phyloP scores from a whole-genome alignment of 2,888 invertebrate genomes.

The Rosalia funebris region DNA sequence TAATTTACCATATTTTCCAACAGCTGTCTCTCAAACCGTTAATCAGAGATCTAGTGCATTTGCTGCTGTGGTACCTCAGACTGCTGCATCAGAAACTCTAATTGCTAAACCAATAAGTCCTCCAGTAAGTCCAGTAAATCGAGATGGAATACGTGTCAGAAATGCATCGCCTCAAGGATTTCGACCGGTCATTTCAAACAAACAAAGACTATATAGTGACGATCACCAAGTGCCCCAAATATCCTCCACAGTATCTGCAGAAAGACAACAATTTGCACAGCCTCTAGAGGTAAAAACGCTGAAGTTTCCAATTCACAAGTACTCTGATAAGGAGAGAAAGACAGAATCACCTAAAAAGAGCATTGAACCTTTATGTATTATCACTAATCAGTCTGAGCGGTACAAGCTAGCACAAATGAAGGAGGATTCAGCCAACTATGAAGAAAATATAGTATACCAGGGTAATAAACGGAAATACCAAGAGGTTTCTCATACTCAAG shows the following conservation, averaged over 20 bases:
- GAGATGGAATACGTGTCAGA: slow-evolving; percentile 32
- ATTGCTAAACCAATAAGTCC: slow-evolving; percentile 66
- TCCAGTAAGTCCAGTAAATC: slow-evolving; percentile 71
- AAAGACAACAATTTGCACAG: slow-evolving; percentile 32
- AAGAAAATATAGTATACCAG: slow-evolving; percentile 55
- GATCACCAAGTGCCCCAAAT: slow-evolving; percentile 55
- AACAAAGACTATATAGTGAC: slow-evolving; percentile 39
- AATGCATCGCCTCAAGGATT: slow-evolving; percentile 55
- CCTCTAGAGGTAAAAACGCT: slow-evolving; percentile 56
- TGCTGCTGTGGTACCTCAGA: slow-evolving; percentile 59
- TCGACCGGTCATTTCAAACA: slow-evolving; percentile 52
- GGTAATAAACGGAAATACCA: slow-evolving; percentile 54
- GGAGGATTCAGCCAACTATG: slow-evolving; percentile 55
- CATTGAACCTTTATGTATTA: slow-evolving; percentile 59
- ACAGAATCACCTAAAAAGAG: slow-evolving; percentile 48
- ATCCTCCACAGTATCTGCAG: slow-evolving; percentile 46
- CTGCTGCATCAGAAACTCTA: slow-evolving; percentile 36
- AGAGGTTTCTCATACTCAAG: slow-evolving; percentile 46
- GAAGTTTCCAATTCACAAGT: slow-evolving; percentile 57
- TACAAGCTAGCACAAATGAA: slow-evolving; percentile 58
- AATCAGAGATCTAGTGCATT: slow-evolving; percentile 65
- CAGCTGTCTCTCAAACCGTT: slow-evolving; percentile 31
- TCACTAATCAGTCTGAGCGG: slow-evolving; percentile 60
- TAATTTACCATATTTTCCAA: slow-evolving; percentile 65
- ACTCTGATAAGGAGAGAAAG: slow-evolving; percentile 39